Percentiles rank a stretch among this genome's conserved stretches.
Evolutionary conservation across 1,140 invertebrate genomes (phyloP).

Genomic region (Hylaeus anthracinus): DNA sequence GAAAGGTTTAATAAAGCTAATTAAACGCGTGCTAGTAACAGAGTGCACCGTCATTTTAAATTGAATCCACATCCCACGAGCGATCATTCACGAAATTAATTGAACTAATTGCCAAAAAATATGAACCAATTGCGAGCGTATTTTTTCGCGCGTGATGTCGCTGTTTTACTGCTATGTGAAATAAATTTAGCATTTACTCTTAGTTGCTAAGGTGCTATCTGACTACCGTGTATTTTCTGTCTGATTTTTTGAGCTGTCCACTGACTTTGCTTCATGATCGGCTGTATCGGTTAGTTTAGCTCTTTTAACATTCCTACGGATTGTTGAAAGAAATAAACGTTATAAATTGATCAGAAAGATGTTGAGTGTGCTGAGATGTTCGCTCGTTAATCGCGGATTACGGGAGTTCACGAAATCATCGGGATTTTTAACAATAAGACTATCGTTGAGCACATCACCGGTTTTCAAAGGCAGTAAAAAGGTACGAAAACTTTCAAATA

Average conservation of each 20-base stretch:
- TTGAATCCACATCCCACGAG: too few species aligned
- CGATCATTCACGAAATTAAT: background rate
- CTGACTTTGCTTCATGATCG: background rate
- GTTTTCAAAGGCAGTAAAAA: conserved; percentile 30
- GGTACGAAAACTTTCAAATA: conserved; percentile 45
- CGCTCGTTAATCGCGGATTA: conserved; percentile 42
- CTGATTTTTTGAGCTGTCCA: background rate
- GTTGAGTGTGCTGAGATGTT: conserved; percentile 63
- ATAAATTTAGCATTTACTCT: background rate
- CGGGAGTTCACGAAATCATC: conserved; percentile 61
- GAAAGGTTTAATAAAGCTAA: too few species aligned
- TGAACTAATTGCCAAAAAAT: background rate
- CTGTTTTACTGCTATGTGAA: background rate
- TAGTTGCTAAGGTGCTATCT: conserved; percentile 2
- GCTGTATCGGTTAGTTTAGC: too few species aligned
- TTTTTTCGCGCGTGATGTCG: background rate
- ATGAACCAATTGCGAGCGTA: background rate
- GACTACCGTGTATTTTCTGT: conserved; percentile 12
- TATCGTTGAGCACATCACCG: conserved; percentile 48
- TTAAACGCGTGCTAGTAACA: too few species aligned
- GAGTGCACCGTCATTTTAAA: too few species aligned
- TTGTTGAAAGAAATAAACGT: conserved; percentile 4
- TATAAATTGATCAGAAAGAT: conserved; percentile 51
- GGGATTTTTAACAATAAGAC: conserved; percentile 43
- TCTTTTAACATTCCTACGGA: background rate